Evolutionary conservation across 2,113 vertebrate genomes (phyloP).

Genomic region (Melanerpes formicivorus): DNA sequence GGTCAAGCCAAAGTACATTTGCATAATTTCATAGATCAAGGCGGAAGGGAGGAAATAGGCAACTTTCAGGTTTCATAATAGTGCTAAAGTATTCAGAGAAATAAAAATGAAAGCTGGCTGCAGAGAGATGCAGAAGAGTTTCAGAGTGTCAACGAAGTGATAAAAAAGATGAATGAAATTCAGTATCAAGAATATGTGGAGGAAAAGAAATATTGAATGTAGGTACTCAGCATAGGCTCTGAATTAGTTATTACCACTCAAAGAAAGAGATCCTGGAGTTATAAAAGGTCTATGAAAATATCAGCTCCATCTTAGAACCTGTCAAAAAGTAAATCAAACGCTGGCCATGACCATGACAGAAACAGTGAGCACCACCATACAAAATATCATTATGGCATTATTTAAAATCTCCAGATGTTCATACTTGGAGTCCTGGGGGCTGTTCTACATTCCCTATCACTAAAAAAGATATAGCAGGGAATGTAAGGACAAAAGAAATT

Average conservation of each 20-base stretch:
- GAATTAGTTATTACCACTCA: slow-evolving; percentile 48
- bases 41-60: too few relatives aligned
- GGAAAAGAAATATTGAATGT: slow-evolving; percentile 55
- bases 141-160: not conserved
- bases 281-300: slow-evolving; percentile 58
- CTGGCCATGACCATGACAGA: slow-evolving; percentile 42
- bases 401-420: slow-evolving; percentile 38
- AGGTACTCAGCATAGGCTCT: slow-evolving; percentile 32
- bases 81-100: not conserved
- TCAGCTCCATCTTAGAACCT: slow-evolving; percentile 38
- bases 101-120: slow-evolving; percentile 21
- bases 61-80: not conserved
- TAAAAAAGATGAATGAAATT: slow-evolving; percentile 63
- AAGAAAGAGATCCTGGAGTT: slow-evolving; percentile 46
- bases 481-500: slow-evolving; percentile 17
- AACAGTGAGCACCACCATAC: slow-evolving; percentile 15
- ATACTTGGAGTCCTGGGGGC: not conserved
- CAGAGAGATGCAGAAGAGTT: slow-evolving; percentile 15
- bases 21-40: not conserved
- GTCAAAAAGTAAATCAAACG: slow-evolving; percentile 60
- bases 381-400: slow-evolving; percentile 44
- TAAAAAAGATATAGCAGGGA: not conserved
- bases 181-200: slow-evolving; percentile 35
- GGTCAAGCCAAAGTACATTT: not conserved
- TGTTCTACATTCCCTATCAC: not conserved